phyloP scores from a whole-genome alignment of 2,888 invertebrate species.

The Erpobdella octoculata region DNA sequence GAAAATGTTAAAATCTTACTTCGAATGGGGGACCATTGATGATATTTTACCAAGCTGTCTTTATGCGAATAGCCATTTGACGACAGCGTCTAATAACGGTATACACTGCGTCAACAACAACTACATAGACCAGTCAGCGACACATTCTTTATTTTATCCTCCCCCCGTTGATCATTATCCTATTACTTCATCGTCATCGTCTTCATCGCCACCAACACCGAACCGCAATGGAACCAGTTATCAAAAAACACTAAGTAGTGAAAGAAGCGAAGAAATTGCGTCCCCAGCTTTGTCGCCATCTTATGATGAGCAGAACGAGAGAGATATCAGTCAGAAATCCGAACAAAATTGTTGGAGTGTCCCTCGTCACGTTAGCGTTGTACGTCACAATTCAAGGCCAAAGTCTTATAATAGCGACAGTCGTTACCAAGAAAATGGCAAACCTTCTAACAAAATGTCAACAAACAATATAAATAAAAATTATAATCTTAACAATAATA shows the following conservation, averaged over 20 bases:
- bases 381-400: slow-evolving; percentile 18
- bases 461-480: slow-evolving; percentile 10
- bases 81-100: no score
- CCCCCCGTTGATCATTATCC: not conserved
- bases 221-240: not conserved
- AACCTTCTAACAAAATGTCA: not conserved
- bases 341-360: slow-evolving; percentile 35
- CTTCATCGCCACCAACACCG: not conserved
- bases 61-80: not conserved
- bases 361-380: slow-evolving; percentile 38
- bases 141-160: not conserved
- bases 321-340: slow-evolving; percentile 33
- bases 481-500: not conserved
- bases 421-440: not conserved
- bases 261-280: slow-evolving; percentile 12
- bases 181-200: not conserved
- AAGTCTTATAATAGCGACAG: not conserved
- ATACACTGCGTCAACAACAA: not conserved
- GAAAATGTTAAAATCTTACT: not conserved
- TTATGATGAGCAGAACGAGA: slow-evolving; percentile 33
- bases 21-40: slow-evolving; percentile 1
- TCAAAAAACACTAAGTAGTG: slow-evolving; percentile 11
- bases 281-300: slow-evolving; percentile 9
- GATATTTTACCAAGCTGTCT: slow-evolving; percentile 1
- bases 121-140: not conserved